Percentiles rank a stretch among this genome's conserved stretches.
Conservation (phyloP, 2,888 invertebrate genomes). For the Xylota sylvarum region DNA sequence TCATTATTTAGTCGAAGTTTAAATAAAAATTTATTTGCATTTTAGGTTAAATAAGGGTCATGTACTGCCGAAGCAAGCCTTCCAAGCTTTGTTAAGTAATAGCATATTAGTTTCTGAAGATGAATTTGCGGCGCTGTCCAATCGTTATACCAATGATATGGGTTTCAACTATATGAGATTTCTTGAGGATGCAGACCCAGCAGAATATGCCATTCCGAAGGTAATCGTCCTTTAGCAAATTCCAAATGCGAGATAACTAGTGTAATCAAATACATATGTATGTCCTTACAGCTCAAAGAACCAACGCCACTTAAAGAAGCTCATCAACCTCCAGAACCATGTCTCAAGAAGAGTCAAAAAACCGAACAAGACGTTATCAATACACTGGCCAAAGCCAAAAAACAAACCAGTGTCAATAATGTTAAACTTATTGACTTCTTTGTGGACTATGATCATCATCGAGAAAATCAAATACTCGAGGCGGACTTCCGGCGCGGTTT, state of each 20-base stretch:
- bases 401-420: conserved; percentile 89
- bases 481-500: conserved; percentile 90
- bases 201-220: conserved; percentile 82
- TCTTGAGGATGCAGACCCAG: conserved; percentile 87
- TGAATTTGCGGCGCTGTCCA: conserved; percentile 89
- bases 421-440: conserved; percentile 89
- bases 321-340: conserved; percentile 81
- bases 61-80: conserved; percentile 89
- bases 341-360: conserved; percentile 79
- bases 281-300: conserved; percentile 43
- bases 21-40: conserved; percentile 6
- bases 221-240: conserved; percentile 54
- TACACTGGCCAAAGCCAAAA: conserved; percentile 91
- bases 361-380: conserved; percentile 89
- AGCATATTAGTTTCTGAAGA: conserved; percentile 88
- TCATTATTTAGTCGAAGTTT: neutral
- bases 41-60: conserved; percentile 89
- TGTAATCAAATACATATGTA: neutral
- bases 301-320: conserved; percentile 52
- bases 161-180: conserved; percentile 91
- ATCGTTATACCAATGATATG: conserved; percentile 89
- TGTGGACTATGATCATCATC: conserved; percentile 88
- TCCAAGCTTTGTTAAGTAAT: conserved; percentile 89
- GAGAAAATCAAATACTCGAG: conserved; percentile 88
- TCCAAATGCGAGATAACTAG: too few relatives aligned